These are phyloP conservation scores for Drosophila repletoides DNA, from an alignment of 1,140 invertebrate genomes.

Conservation along the genomic window DNA sequence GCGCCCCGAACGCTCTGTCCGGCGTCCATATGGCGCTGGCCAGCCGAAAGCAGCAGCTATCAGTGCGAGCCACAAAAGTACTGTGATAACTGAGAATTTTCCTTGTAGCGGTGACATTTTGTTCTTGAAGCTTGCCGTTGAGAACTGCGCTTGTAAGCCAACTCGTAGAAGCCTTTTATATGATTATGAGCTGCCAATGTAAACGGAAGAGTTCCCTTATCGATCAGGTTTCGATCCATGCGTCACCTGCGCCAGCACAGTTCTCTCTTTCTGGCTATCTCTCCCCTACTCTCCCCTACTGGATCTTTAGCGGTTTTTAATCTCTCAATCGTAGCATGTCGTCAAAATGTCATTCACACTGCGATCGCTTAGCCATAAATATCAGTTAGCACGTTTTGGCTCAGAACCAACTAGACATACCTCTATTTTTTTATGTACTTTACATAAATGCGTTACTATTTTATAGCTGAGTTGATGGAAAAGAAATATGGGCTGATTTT, in stretches of 20 bases:
- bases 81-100: conserved; percentile 25
- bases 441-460: no score
- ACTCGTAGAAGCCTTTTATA: conserved; percentile 37
- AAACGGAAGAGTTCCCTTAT: conserved; percentile 27
- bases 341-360: conserved; percentile 64
- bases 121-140: conserved; percentile 22
- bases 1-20: conserved; percentile 45
- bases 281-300: conserved; percentile 16
- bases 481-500: no score
- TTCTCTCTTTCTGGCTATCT: conserved; percentile 13
- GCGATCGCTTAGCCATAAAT: conserved; percentile 25
- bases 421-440: no score
- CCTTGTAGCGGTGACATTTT: conserved; percentile 37
- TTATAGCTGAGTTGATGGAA: no score
- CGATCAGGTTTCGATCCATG: conserved; percentile 65
- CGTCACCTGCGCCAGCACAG: conserved; percentile 46
- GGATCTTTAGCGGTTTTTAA: conserved; percentile 14
- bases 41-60: neutral
- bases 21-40: conserved; percentile 20
- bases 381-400: conserved; percentile 8
- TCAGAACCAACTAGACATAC: conserved; percentile 6
- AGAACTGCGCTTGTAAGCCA: conserved; percentile 45
- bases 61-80: conserved; percentile 34
- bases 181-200: neutral
- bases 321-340: conserved; percentile 40